Evolutionary conservation across 2,888 invertebrate species (phyloP).

Genomic region (Cordilura impudica): DNA sequence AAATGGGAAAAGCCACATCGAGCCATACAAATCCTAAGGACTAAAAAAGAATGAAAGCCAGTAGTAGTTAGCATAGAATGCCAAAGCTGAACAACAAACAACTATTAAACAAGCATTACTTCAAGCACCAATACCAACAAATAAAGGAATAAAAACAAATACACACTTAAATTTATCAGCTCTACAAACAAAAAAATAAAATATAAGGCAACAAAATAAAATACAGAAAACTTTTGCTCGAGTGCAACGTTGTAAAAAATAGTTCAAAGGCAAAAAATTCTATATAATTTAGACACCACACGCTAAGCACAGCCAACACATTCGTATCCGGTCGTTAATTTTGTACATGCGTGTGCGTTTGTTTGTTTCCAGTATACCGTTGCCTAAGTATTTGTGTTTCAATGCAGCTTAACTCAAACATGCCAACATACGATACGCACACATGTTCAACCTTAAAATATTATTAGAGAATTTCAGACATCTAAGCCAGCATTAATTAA

Average conservation of each 20-base stretch:
- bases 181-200: not conserved
- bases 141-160: not conserved
- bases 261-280: not conserved
- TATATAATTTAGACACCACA: not conserved
- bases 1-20: too few species aligned
- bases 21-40: not conserved
- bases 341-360: not conserved
- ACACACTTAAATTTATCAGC: not conserved
- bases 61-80: not conserved
- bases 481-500: not conserved
- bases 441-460: conserved; percentile 9
- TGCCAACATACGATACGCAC: not conserved
- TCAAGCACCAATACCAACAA: conserved; percentile 18
- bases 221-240: not conserved
- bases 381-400: conserved; percentile 1
- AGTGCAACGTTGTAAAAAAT: not conserved
- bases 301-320: not conserved
- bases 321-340: conserved; percentile 31
- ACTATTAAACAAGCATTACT: conserved; percentile 20
- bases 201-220: not conserved
- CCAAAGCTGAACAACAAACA: not conserved
- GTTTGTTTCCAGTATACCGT: not conserved
- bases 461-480: not conserved
- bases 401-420: conserved; percentile 31
- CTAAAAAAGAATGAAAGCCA: not conserved